Evolutionary conservation across 1,140 invertebrate species (phyloP), one percentile per base, ranked within the genome.

Genomic region (Monomorium pharaonis): DNA sequence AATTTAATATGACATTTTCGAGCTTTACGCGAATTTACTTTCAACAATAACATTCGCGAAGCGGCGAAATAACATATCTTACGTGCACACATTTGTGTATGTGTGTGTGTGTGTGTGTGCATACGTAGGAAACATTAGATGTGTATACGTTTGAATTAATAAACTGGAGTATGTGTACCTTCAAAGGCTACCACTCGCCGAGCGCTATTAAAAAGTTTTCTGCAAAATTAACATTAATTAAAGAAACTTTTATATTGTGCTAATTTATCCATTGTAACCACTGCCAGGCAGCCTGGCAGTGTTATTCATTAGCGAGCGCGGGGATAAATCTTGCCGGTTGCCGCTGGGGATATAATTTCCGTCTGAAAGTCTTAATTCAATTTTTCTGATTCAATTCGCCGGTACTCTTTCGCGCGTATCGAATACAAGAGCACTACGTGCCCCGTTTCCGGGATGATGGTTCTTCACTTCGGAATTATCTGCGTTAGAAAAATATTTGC

Each of bases 341-440:
- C 33, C 7, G 24, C 63, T 30, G 3, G 37, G 27, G 67, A 58
- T 81, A 83, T 56, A 83, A 56, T 72, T 83, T 58, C 51, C 21
- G 62, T 24, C 30, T 37, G 51, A 58, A 58, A 58, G 24, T 72
- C 67, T 83, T 83, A 83, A 83, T 83, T 44, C 51, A 72, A 72
- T 83, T 83, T 83, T 47, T 30, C 67, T 56, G 51, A 81, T 80
- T 54, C 62, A 67, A 80, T 67, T 67, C 37, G 51, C 51, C 44
- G 49, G 33, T 10, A 51, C 16, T 72, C 60, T 47, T 47, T 44
- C 6, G 21, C 78, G 49, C 42, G 78, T 81, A 72, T 81, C 65
- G 78, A 81, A 81, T 81, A 56, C 65, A 18, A 3, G 24, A 83
- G 42, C 51, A 9, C 49, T 72, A 83, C 78, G 78, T 83, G 78